phyloP scores from a whole-genome alignment of 1,140 invertebrate species.

The Leguminivora glycinivorella region DNA sequence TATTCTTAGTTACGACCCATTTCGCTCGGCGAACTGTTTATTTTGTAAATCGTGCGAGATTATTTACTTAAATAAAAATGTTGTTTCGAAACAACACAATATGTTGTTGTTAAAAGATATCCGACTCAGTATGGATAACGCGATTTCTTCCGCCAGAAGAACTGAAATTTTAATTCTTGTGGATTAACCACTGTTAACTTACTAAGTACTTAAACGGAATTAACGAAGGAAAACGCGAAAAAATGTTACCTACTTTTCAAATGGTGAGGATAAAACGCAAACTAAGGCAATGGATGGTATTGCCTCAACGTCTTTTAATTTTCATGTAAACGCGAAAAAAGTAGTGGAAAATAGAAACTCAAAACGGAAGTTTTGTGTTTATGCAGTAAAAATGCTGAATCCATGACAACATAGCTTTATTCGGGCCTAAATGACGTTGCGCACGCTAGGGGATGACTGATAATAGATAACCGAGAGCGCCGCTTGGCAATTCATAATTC shows the following conservation, averaged over 20 bases:
- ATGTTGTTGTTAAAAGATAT: neutral
- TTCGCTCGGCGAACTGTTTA: constrained; percentile 43
- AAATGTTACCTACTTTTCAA: neutral
- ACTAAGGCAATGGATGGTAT: neutral
- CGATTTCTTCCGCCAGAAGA: neutral
- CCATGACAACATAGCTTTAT: neutral
- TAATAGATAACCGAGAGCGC: constrained; percentile 15
- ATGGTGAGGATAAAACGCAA: neutral
- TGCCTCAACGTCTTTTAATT: too few relatives aligned
- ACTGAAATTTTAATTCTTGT: neutral
- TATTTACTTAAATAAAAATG: constrained; percentile 35
- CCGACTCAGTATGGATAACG: neutral
- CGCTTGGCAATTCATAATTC: constrained; percentile 37
- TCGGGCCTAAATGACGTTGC: constrained; percentile 19
- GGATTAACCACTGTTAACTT: neutral
- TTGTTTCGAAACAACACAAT: constrained; percentile 18
- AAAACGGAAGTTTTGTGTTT: too few relatives aligned
- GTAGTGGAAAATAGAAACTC: too few relatives aligned
- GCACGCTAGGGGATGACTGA: neutral
- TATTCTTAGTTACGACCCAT: constrained; percentile 58
- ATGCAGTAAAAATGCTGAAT: neutral
- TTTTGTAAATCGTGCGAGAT: constrained; percentile 44
- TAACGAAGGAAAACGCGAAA: neutral
- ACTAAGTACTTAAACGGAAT: too few relatives aligned
- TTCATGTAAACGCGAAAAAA: too few relatives aligned